These are phyloP conservation scores for Sarcophaga caerulescens DNA, from an alignment of 2,888 invertebrate genomes.

Conservation along the genomic window DNA sequence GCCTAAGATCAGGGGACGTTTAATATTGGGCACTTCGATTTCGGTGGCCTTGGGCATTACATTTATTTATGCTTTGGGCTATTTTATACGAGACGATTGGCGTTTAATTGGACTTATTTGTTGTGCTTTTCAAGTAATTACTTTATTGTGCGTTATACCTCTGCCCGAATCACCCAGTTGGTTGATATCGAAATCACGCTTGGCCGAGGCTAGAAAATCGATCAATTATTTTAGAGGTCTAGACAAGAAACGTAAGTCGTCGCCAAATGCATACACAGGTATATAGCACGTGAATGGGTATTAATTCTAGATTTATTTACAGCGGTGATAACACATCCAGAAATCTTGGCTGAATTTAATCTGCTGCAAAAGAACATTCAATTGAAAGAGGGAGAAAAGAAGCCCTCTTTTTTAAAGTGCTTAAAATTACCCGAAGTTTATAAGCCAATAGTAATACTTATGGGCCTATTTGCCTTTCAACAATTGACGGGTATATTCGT, in stretches of 20 bases:
- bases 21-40: conserved; percentile 85
- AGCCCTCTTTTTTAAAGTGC: conserved; percentile 73
- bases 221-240: conserved; percentile 85
- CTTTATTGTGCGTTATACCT: conserved; percentile 81
- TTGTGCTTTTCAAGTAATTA: conserved; percentile 76
- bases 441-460: conserved; percentile 82
- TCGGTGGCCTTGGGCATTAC: conserved; percentile 86
- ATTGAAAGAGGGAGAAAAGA: conserved; percentile 72
- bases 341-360: conserved; percentile 76
- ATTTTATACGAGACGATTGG: conserved; percentile 79
- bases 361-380: conserved; percentile 75
- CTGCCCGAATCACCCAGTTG: conserved; percentile 87
- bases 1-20: conserved; percentile 85
- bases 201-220: conserved; percentile 83
- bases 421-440: conserved; percentile 78
- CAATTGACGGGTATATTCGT: conserved; percentile 89
- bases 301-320: background rate
- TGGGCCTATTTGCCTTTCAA: conserved; percentile 85
- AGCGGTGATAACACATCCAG: conserved; percentile 76
- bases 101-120: conserved; percentile 77
- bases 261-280: no score
- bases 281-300: no score
- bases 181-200: conserved; percentile 84
- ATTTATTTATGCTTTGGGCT: conserved; percentile 85
- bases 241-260: conserved; percentile 74